Evolutionary conservation across 2,888 invertebrate species (phyloP).

Genomic region (Gortyna flavago): DNA sequence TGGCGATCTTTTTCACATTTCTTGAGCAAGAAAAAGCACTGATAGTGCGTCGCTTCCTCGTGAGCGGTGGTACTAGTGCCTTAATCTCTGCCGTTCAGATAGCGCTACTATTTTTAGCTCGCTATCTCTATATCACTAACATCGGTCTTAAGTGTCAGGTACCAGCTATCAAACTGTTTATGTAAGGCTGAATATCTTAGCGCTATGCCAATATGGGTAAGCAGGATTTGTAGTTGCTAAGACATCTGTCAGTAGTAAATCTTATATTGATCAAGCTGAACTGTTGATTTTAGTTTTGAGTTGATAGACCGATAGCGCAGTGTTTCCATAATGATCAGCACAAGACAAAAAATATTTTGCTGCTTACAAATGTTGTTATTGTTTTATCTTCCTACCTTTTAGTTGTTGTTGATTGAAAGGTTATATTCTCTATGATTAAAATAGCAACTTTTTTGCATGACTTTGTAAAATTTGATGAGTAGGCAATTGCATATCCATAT

Average conservation of each 20-base stretch:
- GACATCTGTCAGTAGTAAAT: conserved; percentile 12
- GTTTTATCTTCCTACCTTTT: no score
- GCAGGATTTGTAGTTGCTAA: conserved; percentile 15
- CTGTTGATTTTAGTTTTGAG: not conserved
- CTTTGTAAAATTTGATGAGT: no score
- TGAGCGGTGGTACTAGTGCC: not conserved
- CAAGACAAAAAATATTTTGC: no score
- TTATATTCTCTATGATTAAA: no score
- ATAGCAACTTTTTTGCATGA: no score
- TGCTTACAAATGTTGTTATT: no score
- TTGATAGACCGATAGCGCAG: not conserved
- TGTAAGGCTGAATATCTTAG: conserved; percentile 25
- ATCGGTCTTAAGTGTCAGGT: conserved; percentile 46
- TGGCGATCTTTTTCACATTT: no score
- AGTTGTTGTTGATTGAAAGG: no score
- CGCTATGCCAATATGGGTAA: conserved; percentile 13
- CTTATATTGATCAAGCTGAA: not conserved
- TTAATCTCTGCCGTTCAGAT: conserved; percentile 43
- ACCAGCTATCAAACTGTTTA: conserved; percentile 21
- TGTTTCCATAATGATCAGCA: not conserved
- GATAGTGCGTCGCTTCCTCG: not conserved
- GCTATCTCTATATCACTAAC: conserved; percentile 25
- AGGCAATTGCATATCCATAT: no score
- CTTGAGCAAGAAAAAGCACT: not conserved
- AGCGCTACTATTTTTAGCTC: conserved; percentile 40